Base-by-base conservation (phyloP, 2,113 vertebrate genomes). In the Silurus asotus region DNA sequence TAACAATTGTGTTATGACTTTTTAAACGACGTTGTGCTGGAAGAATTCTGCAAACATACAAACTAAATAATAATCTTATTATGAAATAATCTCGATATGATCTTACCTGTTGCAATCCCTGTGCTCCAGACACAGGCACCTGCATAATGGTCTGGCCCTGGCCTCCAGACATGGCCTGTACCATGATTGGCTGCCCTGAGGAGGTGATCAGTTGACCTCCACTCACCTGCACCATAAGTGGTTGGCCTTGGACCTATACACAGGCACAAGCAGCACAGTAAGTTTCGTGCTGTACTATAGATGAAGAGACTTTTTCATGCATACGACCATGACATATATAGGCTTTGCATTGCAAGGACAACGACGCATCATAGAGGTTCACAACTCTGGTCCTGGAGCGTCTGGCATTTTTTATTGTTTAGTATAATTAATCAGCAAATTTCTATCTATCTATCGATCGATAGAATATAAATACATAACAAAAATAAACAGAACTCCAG, bases 141-240 rank as follows among this genome's bases (percentile, higher is more conserved):
- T 99, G 98, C 98, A 99, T 99, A 89, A 99, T 98, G 81, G 98
- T 99, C 92, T 99, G 98, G 80, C 97, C 97, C 93, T 99, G 98
- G 55, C 97, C 95, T 48, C 97, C 97, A 0, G 97, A 96, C 94
- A 99, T 98, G 69, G 98, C 98, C 93, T 99, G 98, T 70, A 99
- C 98, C 98, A 99, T 99, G 92, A 99, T 99, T 14, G 98, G 98
- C 89, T 99, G 98, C 13, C 98, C 98, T 2, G 97, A 98, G 7
- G 98, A 99, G 7, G 98, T 99, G 93, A 99, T 99, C 88, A 99
- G 95, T 91, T 99, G 98, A 20, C 98, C 98, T 10, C 98, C 98
- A 90, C 98, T 99, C 86, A 99, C 98, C 91, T 99, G 98, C 6
- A 99, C 98, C 98, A 99, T 99, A 72, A 99, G 94, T 0, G 98